Evolutionary conservation across 2,888 invertebrate species (phyloP), one percentile per base, ranked within the genome.

Genomic region (Galeopsomyia nigrocyanea): DNA sequence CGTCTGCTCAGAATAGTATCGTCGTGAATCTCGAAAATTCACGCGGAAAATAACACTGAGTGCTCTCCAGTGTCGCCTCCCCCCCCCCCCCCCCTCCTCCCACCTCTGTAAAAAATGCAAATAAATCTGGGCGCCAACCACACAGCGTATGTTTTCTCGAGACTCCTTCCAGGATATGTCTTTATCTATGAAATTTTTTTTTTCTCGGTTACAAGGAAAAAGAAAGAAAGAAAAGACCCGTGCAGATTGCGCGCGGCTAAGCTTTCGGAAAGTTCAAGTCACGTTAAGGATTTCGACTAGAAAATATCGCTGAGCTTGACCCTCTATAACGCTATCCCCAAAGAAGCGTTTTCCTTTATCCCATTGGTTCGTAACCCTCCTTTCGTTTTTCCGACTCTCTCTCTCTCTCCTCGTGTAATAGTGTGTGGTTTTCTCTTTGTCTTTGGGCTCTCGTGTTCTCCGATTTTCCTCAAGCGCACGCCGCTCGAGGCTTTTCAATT

Each of bases 51-150:
- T 50, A 69, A 69, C 51, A 31, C 63, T 26, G 26, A 5, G 26
- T 26, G 26, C 3, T 26, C 26, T 26, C 26, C 26, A 2, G 26
- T 26, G 5, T n/a, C n/a, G 22, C 13, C n/a, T n/a, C n/a, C n/a
- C n/a, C n/a, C n/a, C n/a, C 21, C 13, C 61, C 31, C 5, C 22
- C 6, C 5, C n/a, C n/a, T n/a, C n/a, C n/a, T n/a, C n/a, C n/a
- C n/a, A 26, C 5, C 26, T 26, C 13, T 47, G 50, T 69, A 63
- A 63, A 69, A 69, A 63, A 63, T 69, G 63, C 47, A 69, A 69
- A 69, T 63, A 57, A 16, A 22, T n/a, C 9, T 26, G 5, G 26
- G 26, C 26, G 26, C 5, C 26, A 26, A 26, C 3, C 5, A 26
- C 3, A 26, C 5, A 26, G 26, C 26, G 5, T 39, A 39, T 39